A percentile compares a stretch with the other conserved stretches of the same genome.
phyloP scores from a whole-genome alignment of 2,113 vertebrate genomes.

The Pseudorectes ferrugineus region DNA sequence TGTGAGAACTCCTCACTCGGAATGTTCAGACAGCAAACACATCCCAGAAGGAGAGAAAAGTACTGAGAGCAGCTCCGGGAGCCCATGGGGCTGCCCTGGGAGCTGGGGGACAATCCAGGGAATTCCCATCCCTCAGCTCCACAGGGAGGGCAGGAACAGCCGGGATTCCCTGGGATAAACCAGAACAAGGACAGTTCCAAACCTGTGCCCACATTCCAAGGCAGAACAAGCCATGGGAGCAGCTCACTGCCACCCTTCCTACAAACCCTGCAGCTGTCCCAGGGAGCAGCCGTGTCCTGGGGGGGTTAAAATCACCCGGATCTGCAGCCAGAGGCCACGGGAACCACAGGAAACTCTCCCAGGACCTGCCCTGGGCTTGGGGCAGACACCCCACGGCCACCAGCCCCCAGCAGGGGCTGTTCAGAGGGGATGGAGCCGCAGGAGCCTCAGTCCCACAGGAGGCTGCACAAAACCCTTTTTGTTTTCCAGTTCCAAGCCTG shows the following conservation, averaged over 20 bases:
- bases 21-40: neutral
- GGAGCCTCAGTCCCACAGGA: accelerated
- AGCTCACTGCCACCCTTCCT: neutral
- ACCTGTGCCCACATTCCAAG: neutral
- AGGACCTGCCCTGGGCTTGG: accelerated
- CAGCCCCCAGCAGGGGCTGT: neutral
- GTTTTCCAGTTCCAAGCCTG: neutral
- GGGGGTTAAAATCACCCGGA: neutral
- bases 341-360: neutral
- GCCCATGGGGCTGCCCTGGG: neutral
- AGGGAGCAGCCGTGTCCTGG: neutral
- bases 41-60: neutral
- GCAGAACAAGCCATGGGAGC: neutral
- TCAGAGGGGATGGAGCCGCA: no score
- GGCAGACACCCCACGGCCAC: no score
- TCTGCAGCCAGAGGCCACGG: neutral
- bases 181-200: neutral
- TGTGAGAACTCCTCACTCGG: neutral
- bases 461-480: neutral
- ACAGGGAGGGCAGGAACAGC: neutral
- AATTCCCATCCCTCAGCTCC: neutral
- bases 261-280: neutral
- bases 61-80: neutral
- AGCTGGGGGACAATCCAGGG: neutral
- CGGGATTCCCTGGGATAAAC: accelerated